Evolutionary conservation across 2,113 vertebrate genomes (phyloP).

Genomic region (Cyprinodon tularosa): DNA sequence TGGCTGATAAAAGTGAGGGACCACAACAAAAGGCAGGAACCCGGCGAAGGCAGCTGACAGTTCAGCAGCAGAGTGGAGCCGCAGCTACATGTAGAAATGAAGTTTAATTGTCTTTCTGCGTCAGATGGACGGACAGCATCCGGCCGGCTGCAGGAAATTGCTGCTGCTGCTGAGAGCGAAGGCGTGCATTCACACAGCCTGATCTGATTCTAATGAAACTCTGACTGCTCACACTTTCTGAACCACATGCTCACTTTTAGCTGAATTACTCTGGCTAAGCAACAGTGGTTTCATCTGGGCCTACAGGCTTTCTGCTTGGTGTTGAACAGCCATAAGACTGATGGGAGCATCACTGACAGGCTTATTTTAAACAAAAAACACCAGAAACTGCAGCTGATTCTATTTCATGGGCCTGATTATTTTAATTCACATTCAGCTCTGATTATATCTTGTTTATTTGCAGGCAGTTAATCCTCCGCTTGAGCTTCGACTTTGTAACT

Average conservation of each 20-base stretch:
- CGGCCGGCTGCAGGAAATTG: constrained; percentile 55
- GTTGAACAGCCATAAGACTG: background rate
- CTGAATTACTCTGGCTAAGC: too few species aligned
- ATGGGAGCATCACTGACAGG: background rate
- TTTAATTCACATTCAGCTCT: background rate
- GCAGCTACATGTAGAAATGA: constrained; percentile 30
- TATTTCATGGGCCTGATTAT: background rate
- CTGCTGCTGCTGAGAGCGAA: constrained; percentile 2
- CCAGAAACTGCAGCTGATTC: background rate
- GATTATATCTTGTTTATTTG: background rate
- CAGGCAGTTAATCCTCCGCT: background rate
- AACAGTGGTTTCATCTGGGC: too few species aligned
- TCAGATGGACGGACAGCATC: constrained; percentile 47
- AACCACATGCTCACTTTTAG: background rate
- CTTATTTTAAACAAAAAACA: background rate
- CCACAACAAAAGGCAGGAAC: constrained; percentile 1
- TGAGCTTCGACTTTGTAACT: background rate
- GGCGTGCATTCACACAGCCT: background rate
- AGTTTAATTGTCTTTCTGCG: constrained; percentile 47
- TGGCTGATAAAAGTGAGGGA: background rate
- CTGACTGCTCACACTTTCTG: background rate
- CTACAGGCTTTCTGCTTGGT: background rate
- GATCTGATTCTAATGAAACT: background rate
- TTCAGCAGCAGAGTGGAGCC: constrained; percentile 5
- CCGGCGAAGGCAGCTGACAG: constrained; percentile 26